These are phyloP conservation scores for Chamaetylas fuelleborni DNA, from an alignment of 2,113 vertebrate species.

Conservation along the genomic window DNA sequence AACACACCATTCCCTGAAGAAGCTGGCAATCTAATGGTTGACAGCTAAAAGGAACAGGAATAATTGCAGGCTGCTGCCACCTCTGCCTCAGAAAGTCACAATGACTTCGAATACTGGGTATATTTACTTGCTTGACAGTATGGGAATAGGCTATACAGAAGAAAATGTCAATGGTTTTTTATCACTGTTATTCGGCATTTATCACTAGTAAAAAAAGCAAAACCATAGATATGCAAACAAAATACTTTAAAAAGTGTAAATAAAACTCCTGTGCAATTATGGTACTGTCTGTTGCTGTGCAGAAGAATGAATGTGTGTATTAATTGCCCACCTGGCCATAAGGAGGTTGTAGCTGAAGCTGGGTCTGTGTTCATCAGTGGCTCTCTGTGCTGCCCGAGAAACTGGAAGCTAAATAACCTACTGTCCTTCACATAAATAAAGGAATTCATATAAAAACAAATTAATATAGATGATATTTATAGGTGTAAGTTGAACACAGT, in stretches of 20 bases:
- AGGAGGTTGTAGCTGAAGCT: background rate
- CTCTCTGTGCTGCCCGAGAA: background rate
- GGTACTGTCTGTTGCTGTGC: background rate
- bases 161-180: background rate
- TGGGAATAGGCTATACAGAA: background rate
- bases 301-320: rapidly evolving
- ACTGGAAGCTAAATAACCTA: background rate
- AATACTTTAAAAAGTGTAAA: background rate
- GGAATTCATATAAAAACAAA: background rate
- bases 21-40: background rate
- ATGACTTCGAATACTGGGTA: background rate
- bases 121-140: background rate
- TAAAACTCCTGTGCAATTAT: background rate
- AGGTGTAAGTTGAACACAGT: background rate
- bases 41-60: background rate
- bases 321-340: background rate
- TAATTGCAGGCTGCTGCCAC: background rate
- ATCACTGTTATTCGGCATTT: background rate
- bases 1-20: background rate
- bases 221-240: background rate
- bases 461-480: background rate
- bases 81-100: background rate
- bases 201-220: background rate
- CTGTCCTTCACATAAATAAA: background rate
- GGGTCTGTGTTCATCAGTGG: background rate